A percentile compares a stretch with the other conserved stretches of the same genome.
Conservation (phyloP, 2,797 vertebrate species). For the Melanotaenia boesemani region DNA sequence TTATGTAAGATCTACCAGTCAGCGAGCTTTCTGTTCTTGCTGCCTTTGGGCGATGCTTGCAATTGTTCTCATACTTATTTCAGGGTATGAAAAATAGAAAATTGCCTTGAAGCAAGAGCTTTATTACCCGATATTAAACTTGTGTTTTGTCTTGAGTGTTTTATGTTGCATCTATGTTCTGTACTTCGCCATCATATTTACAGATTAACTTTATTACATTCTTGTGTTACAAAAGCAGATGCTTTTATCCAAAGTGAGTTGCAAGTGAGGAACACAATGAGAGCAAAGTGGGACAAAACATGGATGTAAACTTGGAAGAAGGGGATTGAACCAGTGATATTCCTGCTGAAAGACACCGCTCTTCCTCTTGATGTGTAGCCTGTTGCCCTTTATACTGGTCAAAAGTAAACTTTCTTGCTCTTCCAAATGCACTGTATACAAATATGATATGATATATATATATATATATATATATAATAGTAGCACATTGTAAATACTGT, state of each 20-base stretch:
- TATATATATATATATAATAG: not conserved
- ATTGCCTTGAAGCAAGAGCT: constrained; percentile 42
- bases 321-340: no score
- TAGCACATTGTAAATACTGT: not conserved
- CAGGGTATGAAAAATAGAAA: constrained; percentile 50
- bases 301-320: no score
- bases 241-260: not conserved
- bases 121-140: constrained; percentile 12
- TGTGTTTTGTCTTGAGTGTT: constrained; percentile 2
- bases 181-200: constrained; percentile 27
- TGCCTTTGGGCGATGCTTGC: constrained; percentile 37
- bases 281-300: not conserved
- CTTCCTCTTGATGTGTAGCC: no score
- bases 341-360: no score
- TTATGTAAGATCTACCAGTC: constrained; percentile 64
- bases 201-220: constrained; percentile 24
- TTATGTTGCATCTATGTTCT: constrained; percentile 33
- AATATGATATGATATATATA: not conserved
- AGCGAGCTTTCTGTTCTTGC: constrained; percentile 44
- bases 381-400: not conserved
- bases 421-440: constrained; percentile 7
- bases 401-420: constrained; percentile 29
- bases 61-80: constrained; percentile 45
- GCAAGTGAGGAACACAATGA: not conserved
- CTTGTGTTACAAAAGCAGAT: not conserved